These are phyloP conservation scores for Ispidina picta DNA, from an alignment of 2,797 vertebrate genomes.

Conservation along the genomic window DNA sequence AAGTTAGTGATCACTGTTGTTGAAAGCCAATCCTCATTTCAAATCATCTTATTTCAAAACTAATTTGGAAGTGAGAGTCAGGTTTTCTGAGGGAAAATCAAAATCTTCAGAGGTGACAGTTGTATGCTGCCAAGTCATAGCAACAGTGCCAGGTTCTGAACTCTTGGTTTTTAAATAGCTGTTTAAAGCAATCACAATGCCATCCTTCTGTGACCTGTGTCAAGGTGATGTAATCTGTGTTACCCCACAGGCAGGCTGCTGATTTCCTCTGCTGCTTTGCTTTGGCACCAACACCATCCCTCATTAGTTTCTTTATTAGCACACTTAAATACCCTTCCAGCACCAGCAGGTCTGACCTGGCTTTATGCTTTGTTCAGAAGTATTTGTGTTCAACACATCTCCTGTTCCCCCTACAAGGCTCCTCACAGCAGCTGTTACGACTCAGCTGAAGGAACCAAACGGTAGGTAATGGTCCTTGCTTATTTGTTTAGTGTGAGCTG, in stretches of 20 bases:
- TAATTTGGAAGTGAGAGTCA: background rate
- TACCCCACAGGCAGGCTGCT: background rate
- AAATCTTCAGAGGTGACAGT: background rate
- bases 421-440: constrained; percentile 39
- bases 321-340: constrained; percentile 56
- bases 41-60: background rate
- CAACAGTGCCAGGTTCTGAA: background rate
- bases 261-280: constrained; percentile 38
- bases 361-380: constrained; percentile 50
- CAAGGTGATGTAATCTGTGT: background rate
- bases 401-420: constrained; percentile 19
- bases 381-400: constrained; percentile 46
- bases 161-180: background rate
- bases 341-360: constrained; percentile 53
- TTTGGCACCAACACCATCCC: constrained; percentile 33
- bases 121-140: background rate
- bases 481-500: constrained; percentile 63
- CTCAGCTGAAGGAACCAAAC: constrained; percentile 34
- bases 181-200: background rate
- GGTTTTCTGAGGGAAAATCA: accelerated
- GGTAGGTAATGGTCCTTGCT: constrained; percentile 64
- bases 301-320: constrained; percentile 68
- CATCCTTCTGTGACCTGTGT: background rate
- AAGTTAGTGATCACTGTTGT: background rate
- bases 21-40: background rate